Evolutionary conservation across 2,888 invertebrate species (phyloP), one percentile per base, ranked within the genome.

Genomic region (Polydrusus pterygomalis): DNA sequence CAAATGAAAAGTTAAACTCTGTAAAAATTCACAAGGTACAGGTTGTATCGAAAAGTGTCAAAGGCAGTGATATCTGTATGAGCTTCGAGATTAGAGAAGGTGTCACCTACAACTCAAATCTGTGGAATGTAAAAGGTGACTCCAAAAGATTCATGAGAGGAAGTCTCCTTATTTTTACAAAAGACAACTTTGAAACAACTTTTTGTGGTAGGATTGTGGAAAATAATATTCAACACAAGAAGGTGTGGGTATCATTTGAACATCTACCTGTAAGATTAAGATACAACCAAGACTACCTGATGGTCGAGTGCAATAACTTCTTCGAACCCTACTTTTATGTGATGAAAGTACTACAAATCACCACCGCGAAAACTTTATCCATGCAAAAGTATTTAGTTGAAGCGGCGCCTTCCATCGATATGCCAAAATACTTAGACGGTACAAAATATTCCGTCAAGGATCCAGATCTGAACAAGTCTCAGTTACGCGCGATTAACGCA

Each of bases 231-330:
- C 84, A 83, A 47, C 86, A 90, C 18, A 92, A 93, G 25, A 87
- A 90, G 88, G 81, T 91, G 13, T 87, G 88, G 11, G 88, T 90
- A 30, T 86, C 87, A n/a, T 81, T 79, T 51, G 54, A 77, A 6
- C 8, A 25, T n/a, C n/a, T n/a, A 11, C 72, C 60, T 17, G 63
- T 78, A 20, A 47, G 18, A 5, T n/a, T 75, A 15, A 68, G 73
- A 34, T 49, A 62, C 10, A 51, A 73, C 6, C 43, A 70, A 20
- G 56, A 51, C 30, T 79, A 78, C 76, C 82, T 91, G 0, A 94
- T 96, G 93, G 90, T 94, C 1, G 95, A 96, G 85, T 93, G 94
- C 65, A 92, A 91, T 65, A 92, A 93, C 0, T 96, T 93, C 85
- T 95, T 96, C 84, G 95, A 95, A 83, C 94, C 95, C 0, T 96